Evolutionary conservation across 2,113 vertebrate genomes (phyloP).

Genomic region (Hiodon tergisus): DNA sequence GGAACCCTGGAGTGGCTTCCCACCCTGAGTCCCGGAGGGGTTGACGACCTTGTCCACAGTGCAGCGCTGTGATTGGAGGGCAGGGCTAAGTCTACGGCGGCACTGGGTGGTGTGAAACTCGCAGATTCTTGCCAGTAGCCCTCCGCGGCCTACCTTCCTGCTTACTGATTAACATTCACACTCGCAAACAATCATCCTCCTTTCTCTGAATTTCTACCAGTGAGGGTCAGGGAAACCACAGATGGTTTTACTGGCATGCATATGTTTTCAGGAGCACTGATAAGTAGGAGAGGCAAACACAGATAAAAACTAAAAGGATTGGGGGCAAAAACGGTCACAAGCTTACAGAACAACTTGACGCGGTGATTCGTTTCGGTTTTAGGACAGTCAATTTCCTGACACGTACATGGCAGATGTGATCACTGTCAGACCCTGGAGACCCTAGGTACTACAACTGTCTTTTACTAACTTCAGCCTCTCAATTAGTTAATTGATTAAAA

Average conservation of each 20-base stretch:
- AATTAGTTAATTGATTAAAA: too few relatives aligned
- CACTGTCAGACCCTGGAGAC: not conserved
- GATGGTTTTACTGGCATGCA: not conserved
- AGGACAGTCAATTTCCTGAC: not conserved
- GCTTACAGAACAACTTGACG: not conserved
- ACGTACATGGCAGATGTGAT: conserved; percentile 3
- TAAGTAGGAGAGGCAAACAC: not conserved
- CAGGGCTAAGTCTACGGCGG: not conserved
- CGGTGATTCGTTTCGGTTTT: not conserved
- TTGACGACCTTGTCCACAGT: not conserved
- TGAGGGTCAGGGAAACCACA: not conserved
- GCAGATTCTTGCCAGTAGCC: not conserved
- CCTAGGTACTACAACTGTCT: not conserved
- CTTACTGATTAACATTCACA: not conserved
- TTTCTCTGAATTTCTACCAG: not conserved
- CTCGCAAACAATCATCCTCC: not conserved
- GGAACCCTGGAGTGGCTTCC: not conserved
- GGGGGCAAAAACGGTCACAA: not conserved
- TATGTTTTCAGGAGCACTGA: not conserved
- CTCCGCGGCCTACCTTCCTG: not conserved
- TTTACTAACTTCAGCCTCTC: too few relatives aligned
- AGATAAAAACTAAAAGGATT: not conserved
- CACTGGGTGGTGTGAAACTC: not conserved
- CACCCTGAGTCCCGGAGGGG: too few relatives aligned
- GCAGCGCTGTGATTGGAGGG: not conserved